Evolutionary conservation across 2,113 vertebrate genomes (phyloP).

Genomic region (Engraulis encrasicolus): DNA sequence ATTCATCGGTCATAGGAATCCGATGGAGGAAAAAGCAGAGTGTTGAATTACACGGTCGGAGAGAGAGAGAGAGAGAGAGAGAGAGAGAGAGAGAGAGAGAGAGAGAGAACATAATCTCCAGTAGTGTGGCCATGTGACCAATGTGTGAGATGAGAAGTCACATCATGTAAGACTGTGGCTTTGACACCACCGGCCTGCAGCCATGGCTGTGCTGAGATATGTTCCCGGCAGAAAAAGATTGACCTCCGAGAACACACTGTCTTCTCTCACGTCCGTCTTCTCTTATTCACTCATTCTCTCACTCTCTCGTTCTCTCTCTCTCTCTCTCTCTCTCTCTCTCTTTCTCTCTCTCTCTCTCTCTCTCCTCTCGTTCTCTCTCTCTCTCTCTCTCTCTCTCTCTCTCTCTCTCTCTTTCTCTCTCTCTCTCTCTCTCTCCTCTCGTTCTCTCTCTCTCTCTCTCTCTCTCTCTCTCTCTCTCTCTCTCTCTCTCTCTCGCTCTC

Average conservation of each 20-base stretch:
- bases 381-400: slow-evolving; percentile 6
- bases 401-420: neutral
- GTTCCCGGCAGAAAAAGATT: slow-evolving; percentile 24
- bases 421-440: neutral
- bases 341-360: neutral
- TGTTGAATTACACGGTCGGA: slow-evolving; percentile 43
- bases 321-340: neutral
- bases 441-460: too few species aligned
- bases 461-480: neutral
- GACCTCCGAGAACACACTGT: neutral
- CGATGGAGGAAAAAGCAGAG: slow-evolving; percentile 31
- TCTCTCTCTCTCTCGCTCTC: slow-evolving; percentile 14
- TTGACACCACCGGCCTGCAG: slow-evolving; percentile 62
- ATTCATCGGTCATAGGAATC: slow-evolving; percentile 45
- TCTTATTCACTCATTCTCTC: neutral
- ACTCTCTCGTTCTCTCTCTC: slow-evolving; percentile 5
- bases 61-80: slow-evolving; percentile 26
- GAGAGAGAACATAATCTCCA: slow-evolving; percentile 45
- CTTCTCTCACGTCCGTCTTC: neutral
- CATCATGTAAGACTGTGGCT: slow-evolving; percentile 55
- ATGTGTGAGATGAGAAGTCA: slow-evolving; percentile 62
- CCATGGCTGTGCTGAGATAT: slow-evolving; percentile 60
- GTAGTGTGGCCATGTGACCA: slow-evolving; percentile 50
- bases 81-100: slow-evolving; percentile 34
- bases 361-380: neutral